phyloP scores from a whole-genome alignment of 1,140 invertebrate genomes.

The Eupeodes corollae region DNA sequence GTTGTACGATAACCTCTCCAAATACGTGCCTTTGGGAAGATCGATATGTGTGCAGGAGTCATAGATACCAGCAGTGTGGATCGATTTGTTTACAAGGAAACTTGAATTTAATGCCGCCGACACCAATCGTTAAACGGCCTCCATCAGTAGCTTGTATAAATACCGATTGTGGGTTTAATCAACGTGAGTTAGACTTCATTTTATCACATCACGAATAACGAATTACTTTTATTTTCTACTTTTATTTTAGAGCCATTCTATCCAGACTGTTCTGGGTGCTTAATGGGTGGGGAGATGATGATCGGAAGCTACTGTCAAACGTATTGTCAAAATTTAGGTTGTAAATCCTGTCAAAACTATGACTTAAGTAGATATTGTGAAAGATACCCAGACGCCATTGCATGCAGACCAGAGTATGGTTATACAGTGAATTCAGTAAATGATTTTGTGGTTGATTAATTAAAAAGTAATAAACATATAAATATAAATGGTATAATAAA shows the following conservation, averaged over 20 bases:
- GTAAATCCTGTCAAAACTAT: slow-evolving; percentile 13
- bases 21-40: too few relatives aligned
- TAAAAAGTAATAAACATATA: slow-evolving; percentile 11
- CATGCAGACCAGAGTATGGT: slow-evolving; percentile 16
- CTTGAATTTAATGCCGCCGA: neutral
- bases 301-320: slow-evolving; percentile 25
- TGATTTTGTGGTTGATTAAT: slow-evolving; percentile 6
- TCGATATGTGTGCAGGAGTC: neutral
- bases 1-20: too few relatives aligned
- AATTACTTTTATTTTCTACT: neutral
- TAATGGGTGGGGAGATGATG: neutral
- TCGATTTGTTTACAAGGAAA: neutral
- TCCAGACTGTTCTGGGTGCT: slow-evolving; percentile 26
- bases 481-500: neutral
- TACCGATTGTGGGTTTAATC: too few relatives aligned
- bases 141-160: too few relatives aligned
- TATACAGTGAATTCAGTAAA: too few relatives aligned
- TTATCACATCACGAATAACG: too few relatives aligned
- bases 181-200: too few relatives aligned
- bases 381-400: slow-evolving; percentile 6
- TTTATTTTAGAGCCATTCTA: slow-evolving; percentile 3
- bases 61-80: neutral
- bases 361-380: slow-evolving; percentile 19
- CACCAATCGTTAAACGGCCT: neutral
- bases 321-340: slow-evolving; percentile 16